Evolutionary conservation across 1,140 invertebrate genomes (phyloP), one percentile per base, ranked within the genome.

Genomic region (Drosophila leontia): DNA sequence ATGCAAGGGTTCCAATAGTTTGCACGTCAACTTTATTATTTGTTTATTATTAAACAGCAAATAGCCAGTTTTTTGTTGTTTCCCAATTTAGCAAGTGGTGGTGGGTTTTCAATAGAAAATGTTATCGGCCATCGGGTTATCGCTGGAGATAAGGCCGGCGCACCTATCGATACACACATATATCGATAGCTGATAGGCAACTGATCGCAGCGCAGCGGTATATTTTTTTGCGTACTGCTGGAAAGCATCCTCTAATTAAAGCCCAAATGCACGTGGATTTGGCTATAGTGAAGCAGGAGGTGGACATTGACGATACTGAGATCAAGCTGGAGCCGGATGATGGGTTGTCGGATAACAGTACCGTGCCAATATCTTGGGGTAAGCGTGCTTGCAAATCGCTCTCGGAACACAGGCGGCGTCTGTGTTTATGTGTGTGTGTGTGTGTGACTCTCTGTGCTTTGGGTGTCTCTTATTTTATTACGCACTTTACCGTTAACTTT

Each of bases 171-270:
- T 29, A 29, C 26, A 5, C 19, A 1, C 8, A 19, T 12, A 2
- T 35, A 47, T 78, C 75, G 74, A 75, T 82, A 62, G 32, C 1
- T 55, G 74, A 75, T 77, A 50, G 35, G 2, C 48, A 35, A 70
- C 80, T 60, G 80, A 83, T 83, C 81, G 81, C 57, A 64, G 80
- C 81, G 76, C 77, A 77, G 80, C 80, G 81, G 76, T 84, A 78
- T 72, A 65, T 78, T 78, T 67, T 75, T 86, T 64, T 82, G 78
- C 62, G 57, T 72, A 65, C 55, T 65, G 17, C 44, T 57, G 13
- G 48, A 58, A 74, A 75, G 55, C 13, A 58, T 64, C 64, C 55
- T 51, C 45, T 29, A 44, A 29, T 42, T 53, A n/a, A 35, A 35
- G 8, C n/a, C 23, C 47, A 17, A 64, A 72, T 78, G 78, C 69